phyloP scores from a whole-genome alignment of 2,113 vertebrate species.

The Periophthalmus modestus region DNA sequence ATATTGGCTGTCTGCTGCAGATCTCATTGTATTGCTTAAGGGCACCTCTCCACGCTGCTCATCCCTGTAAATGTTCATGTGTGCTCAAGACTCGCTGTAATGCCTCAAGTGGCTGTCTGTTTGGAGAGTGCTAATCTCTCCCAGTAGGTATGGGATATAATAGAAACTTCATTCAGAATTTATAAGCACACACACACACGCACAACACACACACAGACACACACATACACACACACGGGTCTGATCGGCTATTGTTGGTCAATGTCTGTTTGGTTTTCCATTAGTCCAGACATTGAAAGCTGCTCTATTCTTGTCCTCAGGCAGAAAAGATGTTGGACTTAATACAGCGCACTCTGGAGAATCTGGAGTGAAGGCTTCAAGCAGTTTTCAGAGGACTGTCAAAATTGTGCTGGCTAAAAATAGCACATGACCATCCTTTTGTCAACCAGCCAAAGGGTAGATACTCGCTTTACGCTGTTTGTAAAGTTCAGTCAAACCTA shows the following conservation, averaged over 20 bases:
- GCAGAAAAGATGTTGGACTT: constrained; percentile 11
- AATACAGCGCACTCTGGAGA: neutral
- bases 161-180: constrained; percentile 51
- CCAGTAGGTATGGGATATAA: constrained; percentile 24
- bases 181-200: constrained; percentile 20
- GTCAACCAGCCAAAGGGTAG: too few species aligned
- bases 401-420: neutral
- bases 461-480: too few species aligned
- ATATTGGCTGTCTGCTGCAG: constrained; percentile 24
- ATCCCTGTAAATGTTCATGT: neutral
- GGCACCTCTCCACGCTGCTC: constrained; percentile 5
- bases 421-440: neutral
- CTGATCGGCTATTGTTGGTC: constrained; percentile 9
- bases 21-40: constrained; percentile 12
- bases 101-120: constrained; percentile 11
- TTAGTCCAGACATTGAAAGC: constrained; percentile 6
- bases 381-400: neutral
- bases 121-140: constrained; percentile 25
- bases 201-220: neutral
- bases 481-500: too few species aligned
- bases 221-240: neutral
- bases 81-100: neutral
- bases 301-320: constrained; percentile 22
- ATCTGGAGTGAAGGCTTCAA: neutral
- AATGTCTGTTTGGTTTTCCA: constrained; percentile 6